Conservation (phyloP, 1,140 invertebrate genomes). For the Aphaenogaster ashmeadi region DNA sequence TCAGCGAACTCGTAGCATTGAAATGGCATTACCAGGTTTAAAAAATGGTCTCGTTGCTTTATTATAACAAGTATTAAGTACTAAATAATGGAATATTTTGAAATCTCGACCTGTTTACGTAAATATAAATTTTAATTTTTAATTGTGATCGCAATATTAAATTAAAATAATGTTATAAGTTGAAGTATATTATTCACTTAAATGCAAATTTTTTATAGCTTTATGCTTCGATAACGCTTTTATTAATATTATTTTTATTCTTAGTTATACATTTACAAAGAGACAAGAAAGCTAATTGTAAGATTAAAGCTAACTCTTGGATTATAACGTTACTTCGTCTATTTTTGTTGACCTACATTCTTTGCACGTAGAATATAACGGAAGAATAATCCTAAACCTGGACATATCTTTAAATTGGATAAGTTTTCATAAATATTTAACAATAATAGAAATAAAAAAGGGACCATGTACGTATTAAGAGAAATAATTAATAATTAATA, state of each 20-base stretch:
- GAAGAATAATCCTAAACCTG: not conserved
- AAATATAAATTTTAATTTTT: not conserved
- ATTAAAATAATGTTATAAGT: not conserved
- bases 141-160: not conserved
- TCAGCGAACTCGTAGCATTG: not conserved
- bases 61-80: not conserved
- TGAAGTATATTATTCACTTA: not conserved
- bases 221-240: not conserved
- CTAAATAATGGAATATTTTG: not conserved
- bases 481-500: not conserved
- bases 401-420: not conserved
- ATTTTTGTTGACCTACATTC: constrained; percentile 9
- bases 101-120: not conserved
- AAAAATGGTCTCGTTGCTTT: not conserved
- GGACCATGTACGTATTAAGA: not conserved
- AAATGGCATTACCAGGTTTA: not conserved
- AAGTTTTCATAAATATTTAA: constrained; percentile 11
- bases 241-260: not conserved
- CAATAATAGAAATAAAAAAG: not conserved
- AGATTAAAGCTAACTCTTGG: constrained; percentile 21
- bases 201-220: not conserved
- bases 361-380: not conserved
- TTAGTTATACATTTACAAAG: not conserved
- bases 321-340: not conserved
- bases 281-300: constrained; percentile 1